Conservation (phyloP, 2,113 vertebrate genomes). For the Channa maculata region DNA sequence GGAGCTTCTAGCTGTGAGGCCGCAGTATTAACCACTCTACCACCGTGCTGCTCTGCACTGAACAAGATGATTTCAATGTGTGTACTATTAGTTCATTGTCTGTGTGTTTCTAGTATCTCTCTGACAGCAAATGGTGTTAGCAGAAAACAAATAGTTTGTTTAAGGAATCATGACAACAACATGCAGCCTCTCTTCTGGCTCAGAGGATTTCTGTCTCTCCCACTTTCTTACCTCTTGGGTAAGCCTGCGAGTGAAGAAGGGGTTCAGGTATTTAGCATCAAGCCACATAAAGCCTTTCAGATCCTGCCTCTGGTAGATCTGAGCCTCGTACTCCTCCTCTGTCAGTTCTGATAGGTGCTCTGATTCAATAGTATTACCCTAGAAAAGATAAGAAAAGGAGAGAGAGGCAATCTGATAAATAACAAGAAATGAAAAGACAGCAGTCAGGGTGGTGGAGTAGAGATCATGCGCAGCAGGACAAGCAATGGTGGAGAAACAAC, state of each 20-base stretch:
- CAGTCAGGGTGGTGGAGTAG: not conserved
- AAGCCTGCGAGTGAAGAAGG: conserved; percentile 96
- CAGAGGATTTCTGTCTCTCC: not conserved
- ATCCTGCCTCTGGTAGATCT: conserved; percentile 93
- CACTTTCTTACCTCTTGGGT: conserved; percentile 91
- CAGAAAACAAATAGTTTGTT: conserved; percentile 4
- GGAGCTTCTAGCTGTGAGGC: no score
- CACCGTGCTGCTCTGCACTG: no score
- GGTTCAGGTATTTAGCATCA: conserved; percentile 97
- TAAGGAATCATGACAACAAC: not conserved
- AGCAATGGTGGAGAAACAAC: conserved; percentile 13
- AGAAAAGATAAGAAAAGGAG: conserved; percentile 6
- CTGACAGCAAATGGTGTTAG: not conserved
- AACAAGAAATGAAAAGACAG: conserved; percentile 22
- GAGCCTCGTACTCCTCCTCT: conserved; percentile 97
- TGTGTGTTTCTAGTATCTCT: no score
- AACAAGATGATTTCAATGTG: no score
- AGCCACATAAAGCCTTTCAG: conserved; percentile 99
- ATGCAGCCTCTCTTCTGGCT: not conserved
- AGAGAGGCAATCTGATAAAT: conserved; percentile 13
- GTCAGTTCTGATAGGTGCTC: conserved; percentile 98
- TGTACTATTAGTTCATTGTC: no score
- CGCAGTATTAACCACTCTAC: no score
- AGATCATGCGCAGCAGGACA: conserved; percentile 18
- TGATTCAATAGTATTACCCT: conserved; percentile 95